Conservation (phyloP, 2,888 invertebrate genomes). For the Cantharis lateralis region DNA sequence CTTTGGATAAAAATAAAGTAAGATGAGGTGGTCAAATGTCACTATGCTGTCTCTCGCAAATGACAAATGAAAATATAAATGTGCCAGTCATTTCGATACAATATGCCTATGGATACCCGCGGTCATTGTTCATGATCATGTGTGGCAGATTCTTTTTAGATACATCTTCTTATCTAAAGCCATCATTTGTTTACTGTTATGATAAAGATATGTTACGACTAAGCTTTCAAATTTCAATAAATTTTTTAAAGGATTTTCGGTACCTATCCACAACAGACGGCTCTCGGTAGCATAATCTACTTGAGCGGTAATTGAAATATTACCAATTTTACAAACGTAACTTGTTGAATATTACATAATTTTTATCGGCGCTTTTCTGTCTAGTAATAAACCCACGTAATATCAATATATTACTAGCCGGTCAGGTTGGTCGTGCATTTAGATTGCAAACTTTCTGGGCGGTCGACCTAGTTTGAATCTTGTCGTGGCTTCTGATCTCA, state of each 20-base stretch:
- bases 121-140: conserved; percentile 44
- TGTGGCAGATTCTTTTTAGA: conserved; percentile 41
- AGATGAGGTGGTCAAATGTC: conserved; percentile 55
- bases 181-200: conserved; percentile 26
- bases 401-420: not conserved
- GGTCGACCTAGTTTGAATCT: not conserved
- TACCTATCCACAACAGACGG: not conserved
- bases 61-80: conserved; percentile 55
- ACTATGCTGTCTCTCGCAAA: conserved; percentile 51
- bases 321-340: not conserved
- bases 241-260: not conserved
- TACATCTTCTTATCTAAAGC: conserved; percentile 17
- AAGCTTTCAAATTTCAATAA: conserved; percentile 13
- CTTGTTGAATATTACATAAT: not conserved
- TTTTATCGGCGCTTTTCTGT: not conserved
- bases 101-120: conserved; percentile 41
- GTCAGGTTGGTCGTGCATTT: not conserved
- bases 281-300: not conserved
- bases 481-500: not conserved
- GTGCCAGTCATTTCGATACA: conserved; percentile 51
- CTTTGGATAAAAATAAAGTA: conserved; percentile 32
- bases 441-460: not conserved
- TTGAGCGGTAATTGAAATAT: not conserved
- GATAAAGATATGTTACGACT: conserved; percentile 19
- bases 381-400: not conserved